phyloP scores from a whole-genome alignment of 2,888 invertebrate species.

The Periphyllus acericola region DNA sequence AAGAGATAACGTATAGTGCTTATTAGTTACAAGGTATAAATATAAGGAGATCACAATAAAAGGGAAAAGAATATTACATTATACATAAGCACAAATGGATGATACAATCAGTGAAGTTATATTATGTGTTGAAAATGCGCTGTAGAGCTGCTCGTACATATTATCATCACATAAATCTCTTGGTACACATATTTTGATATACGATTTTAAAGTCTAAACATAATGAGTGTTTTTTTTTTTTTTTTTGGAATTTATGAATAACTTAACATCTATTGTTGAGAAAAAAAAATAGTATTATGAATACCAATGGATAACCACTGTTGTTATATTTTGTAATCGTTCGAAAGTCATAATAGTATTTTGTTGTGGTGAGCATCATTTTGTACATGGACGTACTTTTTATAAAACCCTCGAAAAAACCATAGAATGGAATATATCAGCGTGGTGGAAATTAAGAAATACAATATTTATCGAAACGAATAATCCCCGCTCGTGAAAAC shows the following conservation, averaged over 20 bases:
- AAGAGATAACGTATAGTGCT: neutral
- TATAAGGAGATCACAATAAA: neutral
- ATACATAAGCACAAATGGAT: slow-evolving; percentile 12
- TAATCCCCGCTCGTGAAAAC: neutral
- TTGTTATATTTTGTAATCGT: neutral
- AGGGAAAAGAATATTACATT: slow-evolving; percentile 11
- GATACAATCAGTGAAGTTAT: neutral
- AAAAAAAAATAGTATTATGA: neutral
- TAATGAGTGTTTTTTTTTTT: neutral
- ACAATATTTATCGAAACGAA: neutral
- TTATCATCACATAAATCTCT: slow-evolving; percentile 1
- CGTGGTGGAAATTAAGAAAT: neutral
- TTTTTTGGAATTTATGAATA: slow-evolving; percentile 20
- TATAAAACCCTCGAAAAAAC: neutral
- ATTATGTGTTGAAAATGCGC: neutral
- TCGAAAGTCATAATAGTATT: neutral
- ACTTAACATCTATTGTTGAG: slow-evolving; percentile 6
- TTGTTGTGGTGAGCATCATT: neutral
- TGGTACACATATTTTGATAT: slow-evolving; percentile 1
- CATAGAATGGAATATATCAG: neutral
- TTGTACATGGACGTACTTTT: neutral
- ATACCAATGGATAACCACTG: neutral
- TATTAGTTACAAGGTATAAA: neutral
- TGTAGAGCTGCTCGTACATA: neutral
- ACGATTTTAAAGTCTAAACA: slow-evolving; percentile 23